Percentiles rank a stretch among this genome's conserved stretches.
Evolutionary conservation across 2,113 vertebrate species (phyloP).

Genomic region (Coptodon rendalli): DNA sequence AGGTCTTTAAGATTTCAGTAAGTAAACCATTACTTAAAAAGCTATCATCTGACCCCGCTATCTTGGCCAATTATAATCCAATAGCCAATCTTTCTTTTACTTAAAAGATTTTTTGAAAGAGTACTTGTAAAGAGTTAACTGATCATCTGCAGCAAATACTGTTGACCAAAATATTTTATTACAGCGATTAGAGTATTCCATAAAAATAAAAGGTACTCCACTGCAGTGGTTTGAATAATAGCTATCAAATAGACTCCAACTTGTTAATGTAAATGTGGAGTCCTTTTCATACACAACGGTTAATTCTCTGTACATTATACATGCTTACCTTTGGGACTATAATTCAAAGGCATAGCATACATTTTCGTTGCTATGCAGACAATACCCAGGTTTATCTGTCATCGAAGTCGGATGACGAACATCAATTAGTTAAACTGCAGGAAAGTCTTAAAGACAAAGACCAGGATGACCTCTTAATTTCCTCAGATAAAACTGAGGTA

Average conservation of each 20-base stretch:
- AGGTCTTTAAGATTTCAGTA: not conserved
- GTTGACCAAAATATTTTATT: not conserved
- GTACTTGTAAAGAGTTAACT: not conserved
- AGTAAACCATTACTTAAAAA: not conserved
- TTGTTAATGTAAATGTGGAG: not conserved
- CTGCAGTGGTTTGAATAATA: not conserved
- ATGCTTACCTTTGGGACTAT: not conserved
- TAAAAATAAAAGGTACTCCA: not conserved
- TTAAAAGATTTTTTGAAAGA: not conserved
- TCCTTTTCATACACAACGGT: not conserved
- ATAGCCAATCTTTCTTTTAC: not conserved
- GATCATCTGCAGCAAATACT: not conserved
- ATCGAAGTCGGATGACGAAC: not conserved
- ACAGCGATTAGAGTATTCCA: not conserved
- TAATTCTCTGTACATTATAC: not conserved
- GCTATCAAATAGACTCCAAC: not conserved
- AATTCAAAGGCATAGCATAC: not conserved
- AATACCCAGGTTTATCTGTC: not conserved
- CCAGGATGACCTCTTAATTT: not conserved
- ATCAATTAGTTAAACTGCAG: not conserved
- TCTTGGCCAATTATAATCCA: not conserved
- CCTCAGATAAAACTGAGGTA: not conserved
- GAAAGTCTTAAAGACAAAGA: not conserved
- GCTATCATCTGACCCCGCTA: rapidly evolving
- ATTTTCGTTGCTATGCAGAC: not conserved